These are phyloP conservation scores for Saiga tatarica DNA, from an alignment of 2,113 vertebrate genomes.

Conservation along the genomic window DNA sequence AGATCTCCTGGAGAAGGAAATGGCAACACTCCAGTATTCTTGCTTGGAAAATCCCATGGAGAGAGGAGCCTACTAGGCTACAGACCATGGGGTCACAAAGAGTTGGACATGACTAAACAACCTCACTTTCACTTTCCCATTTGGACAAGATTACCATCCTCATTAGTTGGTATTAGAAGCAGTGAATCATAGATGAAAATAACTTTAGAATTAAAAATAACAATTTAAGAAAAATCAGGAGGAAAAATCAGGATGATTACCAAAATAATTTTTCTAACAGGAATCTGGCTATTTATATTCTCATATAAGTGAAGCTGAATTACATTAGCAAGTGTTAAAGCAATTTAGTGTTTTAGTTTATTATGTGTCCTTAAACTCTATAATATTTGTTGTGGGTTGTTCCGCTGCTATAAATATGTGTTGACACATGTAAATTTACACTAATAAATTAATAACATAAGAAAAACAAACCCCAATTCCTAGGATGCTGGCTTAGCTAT, in stretches of 20 bases:
- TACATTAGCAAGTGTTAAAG: constrained; percentile 17
- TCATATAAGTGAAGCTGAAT: constrained; percentile 25
- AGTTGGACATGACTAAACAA: neutral
- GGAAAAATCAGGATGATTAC: constrained; percentile 43
- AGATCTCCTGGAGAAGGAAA: neutral
- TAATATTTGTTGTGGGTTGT: constrained; percentile 38
- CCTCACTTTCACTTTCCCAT: neutral
- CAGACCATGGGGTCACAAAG: rapidly evolving
- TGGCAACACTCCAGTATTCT: neutral
- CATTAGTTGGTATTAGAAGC: neutral
- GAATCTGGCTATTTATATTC: constrained; percentile 37
- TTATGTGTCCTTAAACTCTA: constrained; percentile 69
- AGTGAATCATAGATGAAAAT: neutral
- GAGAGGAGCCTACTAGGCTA: neutral
- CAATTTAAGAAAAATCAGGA: neutral
- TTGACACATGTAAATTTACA: constrained; percentile 78
- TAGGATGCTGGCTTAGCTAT: constrained; percentile 52
- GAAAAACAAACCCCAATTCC: constrained; percentile 67
- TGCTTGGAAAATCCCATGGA: neutral
- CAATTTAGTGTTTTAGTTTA: constrained; percentile 32
- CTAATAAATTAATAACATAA: constrained; percentile 79
- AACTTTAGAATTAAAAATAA: neutral
- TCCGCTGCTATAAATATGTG: constrained; percentile 71
- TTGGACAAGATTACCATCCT: neutral
- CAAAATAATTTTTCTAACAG: neutral